Conservation (phyloP, 2,113 vertebrate species). For the Psilopogon haemacephalus region DNA sequence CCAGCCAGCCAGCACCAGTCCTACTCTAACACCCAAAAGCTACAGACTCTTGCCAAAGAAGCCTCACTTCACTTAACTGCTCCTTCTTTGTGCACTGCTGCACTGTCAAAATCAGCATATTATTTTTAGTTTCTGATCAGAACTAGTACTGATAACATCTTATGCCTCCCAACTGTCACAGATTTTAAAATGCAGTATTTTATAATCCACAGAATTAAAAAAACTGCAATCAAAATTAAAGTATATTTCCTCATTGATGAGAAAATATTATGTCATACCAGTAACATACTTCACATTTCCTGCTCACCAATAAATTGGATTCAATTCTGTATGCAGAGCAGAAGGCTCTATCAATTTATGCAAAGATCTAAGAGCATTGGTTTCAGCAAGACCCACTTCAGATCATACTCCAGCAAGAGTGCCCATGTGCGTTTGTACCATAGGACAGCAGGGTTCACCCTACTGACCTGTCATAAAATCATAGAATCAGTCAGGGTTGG, state of each 20-base stretch:
- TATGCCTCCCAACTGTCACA: background rate
- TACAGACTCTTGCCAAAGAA: background rate
- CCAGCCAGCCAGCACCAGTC: background rate
- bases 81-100: background rate
- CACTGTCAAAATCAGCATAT: background rate
- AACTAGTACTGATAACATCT: background rate
- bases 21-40: background rate
- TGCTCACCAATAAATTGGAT: background rate
- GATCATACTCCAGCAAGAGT: background rate
- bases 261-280: background rate
- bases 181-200: background rate
- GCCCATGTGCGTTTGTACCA: background rate
- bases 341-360: background rate
- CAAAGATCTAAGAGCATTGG: background rate
- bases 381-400: background rate
- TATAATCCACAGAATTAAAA: background rate
- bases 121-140: background rate
- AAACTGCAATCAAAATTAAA: background rate
- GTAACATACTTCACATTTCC: background rate
- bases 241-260: background rate
- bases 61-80: background rate
- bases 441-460: background rate
- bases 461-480: no score
- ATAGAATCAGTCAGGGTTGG: no score
- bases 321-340: background rate